phyloP scores from a whole-genome alignment of 2,888 invertebrate species.

The Stegophylla sp. region DNA sequence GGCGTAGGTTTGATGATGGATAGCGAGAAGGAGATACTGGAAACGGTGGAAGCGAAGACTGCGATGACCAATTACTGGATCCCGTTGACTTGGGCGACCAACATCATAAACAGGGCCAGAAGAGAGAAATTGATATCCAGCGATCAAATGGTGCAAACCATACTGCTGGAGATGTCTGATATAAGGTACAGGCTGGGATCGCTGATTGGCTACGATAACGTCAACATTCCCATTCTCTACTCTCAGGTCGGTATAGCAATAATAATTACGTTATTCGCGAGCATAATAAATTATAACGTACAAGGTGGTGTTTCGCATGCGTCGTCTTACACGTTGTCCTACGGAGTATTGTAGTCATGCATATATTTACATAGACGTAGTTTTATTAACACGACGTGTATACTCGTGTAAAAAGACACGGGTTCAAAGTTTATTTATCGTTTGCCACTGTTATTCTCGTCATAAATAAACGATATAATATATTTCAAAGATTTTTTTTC shows the following conservation, averaged over 20 bases:
- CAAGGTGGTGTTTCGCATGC: constrained; percentile 37
- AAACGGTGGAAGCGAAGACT: constrained; percentile 86
- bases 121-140: constrained; percentile 84
- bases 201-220: constrained; percentile 88
- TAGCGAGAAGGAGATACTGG: constrained; percentile 89
- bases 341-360: background rate
- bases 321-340: background rate
- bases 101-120: constrained; percentile 85
- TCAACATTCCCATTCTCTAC: constrained; percentile 89
- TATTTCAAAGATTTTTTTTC: background rate
- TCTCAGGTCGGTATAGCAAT: constrained; percentile 74
- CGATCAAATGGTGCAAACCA: constrained; percentile 91
- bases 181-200: constrained; percentile 83
- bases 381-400: constrained; percentile 29
- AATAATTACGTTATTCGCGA: constrained; percentile 6
- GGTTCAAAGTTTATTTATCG: background rate
- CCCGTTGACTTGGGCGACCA: constrained; percentile 91
- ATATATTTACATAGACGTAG: background rate
- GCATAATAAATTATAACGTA: no score
- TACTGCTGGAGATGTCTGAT: constrained; percentile 86
- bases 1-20: constrained; percentile 84
- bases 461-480: background rate
- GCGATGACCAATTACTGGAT: constrained; percentile 93
- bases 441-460: background rate
- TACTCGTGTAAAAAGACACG: constrained; percentile 11